Evolutionary conservation across 2,888 invertebrate genomes (phyloP), one percentile per base, ranked within the genome.

Genomic region (Graphium colonna): DNA sequence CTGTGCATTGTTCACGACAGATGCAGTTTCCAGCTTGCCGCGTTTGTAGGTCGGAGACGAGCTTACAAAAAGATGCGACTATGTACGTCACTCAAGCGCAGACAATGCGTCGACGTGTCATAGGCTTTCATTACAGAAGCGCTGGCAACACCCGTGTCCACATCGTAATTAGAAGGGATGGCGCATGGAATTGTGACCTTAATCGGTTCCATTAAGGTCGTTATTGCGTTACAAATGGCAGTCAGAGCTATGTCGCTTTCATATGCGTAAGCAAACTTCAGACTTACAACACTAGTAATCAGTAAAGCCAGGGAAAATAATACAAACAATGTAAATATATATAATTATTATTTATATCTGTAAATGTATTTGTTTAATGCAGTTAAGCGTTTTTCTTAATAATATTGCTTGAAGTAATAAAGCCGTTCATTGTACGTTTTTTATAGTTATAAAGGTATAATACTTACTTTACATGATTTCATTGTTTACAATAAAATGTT

Each of bases 51-150:
- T 67, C 60, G 61, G 60, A 59, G 56, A 60, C 51, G 66, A 55
- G 51, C 28, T 28, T 40, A 49, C 43, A 54, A 49, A 21, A 56
- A 55, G 31, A 54, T 55, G 50, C 59, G 55, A 58, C 60, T 55
- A n/a, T n/a, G n/a, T 56, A 53, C 57, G 51, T 64, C 67, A 61
- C 68, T 68, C 61, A 55, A 67, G 60, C 59, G 52, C 51, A 61
- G 61, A 68, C 69, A 70, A 65, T 67, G 58, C 56, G 60, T 53
- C 58, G 49, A 56, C 60, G 59, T 61, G 61, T 56, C 63, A 59
- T 58, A 56, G 59, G 64, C 66, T 66, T 69, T 71, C 76, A 79
- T 77, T 77, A 77, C 71, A 66, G 67, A 69, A 70, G 70, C 75
- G 69, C 68, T 69, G 66, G 51, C 59, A 58, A 42, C 47, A 41